phyloP scores from a whole-genome alignment of 1,140 invertebrate genomes.

The Leptoteleia sp. region DNA sequence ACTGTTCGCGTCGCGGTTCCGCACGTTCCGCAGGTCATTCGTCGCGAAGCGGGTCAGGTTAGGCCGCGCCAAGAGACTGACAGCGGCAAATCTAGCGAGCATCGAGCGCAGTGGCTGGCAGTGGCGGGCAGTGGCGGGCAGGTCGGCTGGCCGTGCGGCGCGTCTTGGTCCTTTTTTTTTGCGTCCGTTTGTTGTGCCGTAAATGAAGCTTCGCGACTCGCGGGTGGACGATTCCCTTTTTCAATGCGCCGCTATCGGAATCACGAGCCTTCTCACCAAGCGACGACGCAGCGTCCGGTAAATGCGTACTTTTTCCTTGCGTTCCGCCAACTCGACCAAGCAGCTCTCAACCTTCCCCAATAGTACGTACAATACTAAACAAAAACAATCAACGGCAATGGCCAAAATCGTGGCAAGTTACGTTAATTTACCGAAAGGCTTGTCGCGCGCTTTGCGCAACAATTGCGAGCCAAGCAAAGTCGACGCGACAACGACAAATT shows the following conservation, averaged over 20 bases:
- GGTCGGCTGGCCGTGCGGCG: background rate
- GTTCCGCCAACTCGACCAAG: conserved; percentile 42
- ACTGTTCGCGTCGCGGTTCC: background rate
- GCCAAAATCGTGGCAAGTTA: too few species aligned
- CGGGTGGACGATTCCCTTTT: conserved; percentile 14
- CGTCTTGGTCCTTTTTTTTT: background rate
- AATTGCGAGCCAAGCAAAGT: background rate
- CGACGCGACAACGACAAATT: background rate
- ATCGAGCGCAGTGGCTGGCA: conserved; percentile 28
- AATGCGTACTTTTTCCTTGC: conserved; percentile 47
- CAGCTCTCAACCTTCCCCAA: conserved; percentile 52
- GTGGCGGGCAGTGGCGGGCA: conserved; percentile 21
- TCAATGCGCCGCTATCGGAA: conserved; percentile 7
- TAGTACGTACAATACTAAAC: conserved; percentile 36
- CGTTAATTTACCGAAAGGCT: too few species aligned
- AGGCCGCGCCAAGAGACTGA: conserved; percentile 9
- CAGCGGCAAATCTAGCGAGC: conserved; percentile 29
- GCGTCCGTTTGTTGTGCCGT: conserved; percentile 1
- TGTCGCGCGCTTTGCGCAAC: background rate
- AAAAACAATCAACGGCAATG: background rate
- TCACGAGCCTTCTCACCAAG: background rate
- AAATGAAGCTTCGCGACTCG: conserved; percentile 28
- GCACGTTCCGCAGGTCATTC: background rate
- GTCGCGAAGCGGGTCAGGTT: conserved; percentile 23
- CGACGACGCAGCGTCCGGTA: conserved; percentile 32